Evolutionary conservation across 2,888 invertebrate species (phyloP).

Genomic region (Phyllotreta striolata): DNA sequence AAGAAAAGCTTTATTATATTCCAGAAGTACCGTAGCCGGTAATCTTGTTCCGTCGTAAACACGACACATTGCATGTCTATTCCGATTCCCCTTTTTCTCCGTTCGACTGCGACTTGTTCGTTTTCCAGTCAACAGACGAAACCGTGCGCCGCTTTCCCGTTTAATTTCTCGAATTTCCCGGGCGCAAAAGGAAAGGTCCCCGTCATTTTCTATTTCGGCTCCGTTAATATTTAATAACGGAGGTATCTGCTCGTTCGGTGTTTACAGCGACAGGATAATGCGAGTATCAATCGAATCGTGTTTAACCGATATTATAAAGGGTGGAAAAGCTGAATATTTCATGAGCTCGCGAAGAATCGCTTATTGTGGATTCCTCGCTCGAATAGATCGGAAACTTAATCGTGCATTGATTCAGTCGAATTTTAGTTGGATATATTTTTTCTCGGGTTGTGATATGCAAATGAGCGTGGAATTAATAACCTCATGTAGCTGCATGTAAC

Average conservation of each 20-base stretch:
- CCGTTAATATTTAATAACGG: slow-evolving; percentile 10
- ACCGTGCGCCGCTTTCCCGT: slow-evolving; percentile 6
- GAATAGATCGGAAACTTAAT: not conserved
- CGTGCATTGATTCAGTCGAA: slow-evolving; percentile 11
- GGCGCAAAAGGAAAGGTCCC: not conserved
- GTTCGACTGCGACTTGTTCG: slow-evolving; percentile 18
- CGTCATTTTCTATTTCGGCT: slow-evolving; percentile 13
- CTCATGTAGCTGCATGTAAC: slow-evolving; percentile 29
- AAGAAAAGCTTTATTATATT: slow-evolving; percentile 41
- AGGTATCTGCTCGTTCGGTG: slow-evolving; percentile 3
- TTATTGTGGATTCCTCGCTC: no score
- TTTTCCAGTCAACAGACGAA: slow-evolving; percentile 18
- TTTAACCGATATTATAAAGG: slow-evolving; percentile 6
- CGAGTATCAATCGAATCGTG: slow-evolving; percentile 7
- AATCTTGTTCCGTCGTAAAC: slow-evolving; percentile 39
- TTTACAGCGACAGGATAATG: slow-evolving; percentile 10
- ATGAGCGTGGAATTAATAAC: slow-evolving; percentile 34
- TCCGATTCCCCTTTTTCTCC: slow-evolving; percentile 34
- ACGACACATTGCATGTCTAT: slow-evolving; percentile 51
- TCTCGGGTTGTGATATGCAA: slow-evolving; percentile 33
- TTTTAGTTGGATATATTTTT: slow-evolving; percentile 27
- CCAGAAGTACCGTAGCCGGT: slow-evolving; percentile 36
- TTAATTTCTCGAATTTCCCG: not conserved
- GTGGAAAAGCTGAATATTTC: slow-evolving; percentile 12
- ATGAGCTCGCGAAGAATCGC: not conserved